Conservation (phyloP, 2,113 vertebrate species). For the Gasterosteus nipponicus region DNA sequence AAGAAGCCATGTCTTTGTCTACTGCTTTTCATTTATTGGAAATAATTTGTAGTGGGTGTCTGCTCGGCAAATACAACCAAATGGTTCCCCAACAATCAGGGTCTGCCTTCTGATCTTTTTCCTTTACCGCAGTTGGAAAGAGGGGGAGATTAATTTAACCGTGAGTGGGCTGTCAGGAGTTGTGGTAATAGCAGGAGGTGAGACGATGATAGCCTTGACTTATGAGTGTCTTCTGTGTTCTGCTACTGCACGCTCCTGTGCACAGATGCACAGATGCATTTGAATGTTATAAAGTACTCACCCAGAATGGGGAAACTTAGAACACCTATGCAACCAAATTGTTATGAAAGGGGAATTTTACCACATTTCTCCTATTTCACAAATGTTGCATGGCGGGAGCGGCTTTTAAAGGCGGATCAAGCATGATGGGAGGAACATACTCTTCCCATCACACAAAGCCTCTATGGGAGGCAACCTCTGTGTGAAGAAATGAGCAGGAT, state of each 20-base stretch:
- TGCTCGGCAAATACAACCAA: constrained; percentile 41
- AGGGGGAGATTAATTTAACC: constrained; percentile 77
- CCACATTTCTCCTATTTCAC: constrained; percentile 56
- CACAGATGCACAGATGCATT: constrained; percentile 21
- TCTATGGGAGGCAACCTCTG: constrained; percentile 40
- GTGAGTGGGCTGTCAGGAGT: constrained; percentile 74
- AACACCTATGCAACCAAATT: constrained; percentile 15
- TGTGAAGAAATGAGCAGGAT: constrained; percentile 33
- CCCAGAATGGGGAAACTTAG: constrained; percentile 23
- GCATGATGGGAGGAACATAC: constrained; percentile 21
- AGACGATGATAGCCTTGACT: constrained; percentile 74
- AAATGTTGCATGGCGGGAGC: constrained; percentile 49
- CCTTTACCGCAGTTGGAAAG: constrained; percentile 40
- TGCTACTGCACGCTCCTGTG: constrained; percentile 37
- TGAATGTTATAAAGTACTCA: constrained; percentile 28
- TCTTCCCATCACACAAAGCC: constrained; percentile 28
- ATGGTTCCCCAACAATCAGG: constrained; percentile 58
- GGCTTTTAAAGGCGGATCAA: constrained; percentile 51
- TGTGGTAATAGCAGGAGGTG: constrained; percentile 70
- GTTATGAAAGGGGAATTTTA: constrained; percentile 55
- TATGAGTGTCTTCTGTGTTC: constrained; percentile 50
- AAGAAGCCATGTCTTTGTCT: constrained; percentile 60
- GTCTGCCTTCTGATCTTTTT: constrained; percentile 40
- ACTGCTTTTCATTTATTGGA: constrained; percentile 69
- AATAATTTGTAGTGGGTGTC: constrained; percentile 67